These are phyloP conservation scores for Picus viridis DNA, from an alignment of 2,797 vertebrate species.

Conservation along the genomic window DNA sequence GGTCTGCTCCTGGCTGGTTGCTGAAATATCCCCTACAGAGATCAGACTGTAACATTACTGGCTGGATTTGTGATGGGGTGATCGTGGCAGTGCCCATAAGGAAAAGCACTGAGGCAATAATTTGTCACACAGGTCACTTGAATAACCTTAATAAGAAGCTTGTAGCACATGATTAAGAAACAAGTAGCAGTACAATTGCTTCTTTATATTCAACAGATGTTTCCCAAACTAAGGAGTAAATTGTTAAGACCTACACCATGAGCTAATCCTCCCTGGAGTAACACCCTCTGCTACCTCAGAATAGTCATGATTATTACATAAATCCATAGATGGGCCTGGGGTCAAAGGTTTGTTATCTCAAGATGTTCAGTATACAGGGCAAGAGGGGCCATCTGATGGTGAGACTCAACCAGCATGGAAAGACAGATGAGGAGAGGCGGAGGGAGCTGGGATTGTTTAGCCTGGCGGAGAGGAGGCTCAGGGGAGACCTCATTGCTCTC, in stretches of 20 bases:
- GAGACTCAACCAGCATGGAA: neutral
- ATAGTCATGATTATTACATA: neutral
- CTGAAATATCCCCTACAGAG: neutral
- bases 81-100: neutral
- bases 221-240: neutral
- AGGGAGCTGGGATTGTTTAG: no score
- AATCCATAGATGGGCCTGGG: neutral
- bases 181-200: neutral
- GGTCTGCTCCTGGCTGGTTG: neutral
- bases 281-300: neutral
- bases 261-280: neutral
- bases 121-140: neutral
- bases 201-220: constrained; percentile 13
- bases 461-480: no score
- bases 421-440: neutral
- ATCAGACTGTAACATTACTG: neutral
- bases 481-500: no score
- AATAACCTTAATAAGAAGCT: constrained; percentile 2
- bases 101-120: neutral
- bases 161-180: neutral
- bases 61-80: neutral
- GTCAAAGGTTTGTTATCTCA: neutral
- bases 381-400: neutral
- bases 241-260: neutral
- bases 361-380: neutral